phyloP scores from a whole-genome alignment of 2,888 invertebrate genomes.

The Nomada goodeniana region DNA sequence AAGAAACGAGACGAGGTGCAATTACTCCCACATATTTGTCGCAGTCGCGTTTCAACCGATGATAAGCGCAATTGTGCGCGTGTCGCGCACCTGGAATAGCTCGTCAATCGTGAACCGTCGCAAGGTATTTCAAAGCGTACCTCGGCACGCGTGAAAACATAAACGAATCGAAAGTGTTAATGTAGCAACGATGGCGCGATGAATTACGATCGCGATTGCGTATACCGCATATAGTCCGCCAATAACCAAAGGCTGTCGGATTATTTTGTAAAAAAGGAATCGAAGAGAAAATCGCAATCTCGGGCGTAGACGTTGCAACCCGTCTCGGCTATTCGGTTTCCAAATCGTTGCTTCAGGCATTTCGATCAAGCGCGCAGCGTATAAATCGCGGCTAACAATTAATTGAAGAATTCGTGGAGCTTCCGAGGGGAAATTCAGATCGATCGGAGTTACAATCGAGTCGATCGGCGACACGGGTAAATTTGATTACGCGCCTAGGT shows the following conservation, averaged over 20 bases:
- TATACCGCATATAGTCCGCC: no score
- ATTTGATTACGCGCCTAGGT: no score
- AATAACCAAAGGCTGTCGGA: conserved; percentile 1
- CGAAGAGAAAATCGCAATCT: neutral
- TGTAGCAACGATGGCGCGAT: neutral
- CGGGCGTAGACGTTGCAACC: neutral
- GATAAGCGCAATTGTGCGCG: conserved; percentile 27
- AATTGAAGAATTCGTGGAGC: neutral
- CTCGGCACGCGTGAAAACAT: neutral
- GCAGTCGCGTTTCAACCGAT: no score
- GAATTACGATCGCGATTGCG: neutral
- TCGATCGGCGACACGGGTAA: no score
- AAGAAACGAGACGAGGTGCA: neutral
- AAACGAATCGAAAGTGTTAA: neutral
- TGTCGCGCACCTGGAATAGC: conserved; percentile 13
- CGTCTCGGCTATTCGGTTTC: conserved; percentile 19
- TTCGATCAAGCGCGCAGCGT: no score
- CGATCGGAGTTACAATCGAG: no score
- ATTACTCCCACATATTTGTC: neutral
- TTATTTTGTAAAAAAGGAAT: neutral
- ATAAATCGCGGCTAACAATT: neutral
- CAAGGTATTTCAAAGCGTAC: conserved; percentile 17
- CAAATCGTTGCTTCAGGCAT: conserved; percentile 1
- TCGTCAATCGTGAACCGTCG: neutral
- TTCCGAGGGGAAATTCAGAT: no score